These are phyloP conservation scores for Reticulitermes lucifugus DNA, from an alignment of 2,888 invertebrate genomes.

Conservation along the genomic window DNA sequence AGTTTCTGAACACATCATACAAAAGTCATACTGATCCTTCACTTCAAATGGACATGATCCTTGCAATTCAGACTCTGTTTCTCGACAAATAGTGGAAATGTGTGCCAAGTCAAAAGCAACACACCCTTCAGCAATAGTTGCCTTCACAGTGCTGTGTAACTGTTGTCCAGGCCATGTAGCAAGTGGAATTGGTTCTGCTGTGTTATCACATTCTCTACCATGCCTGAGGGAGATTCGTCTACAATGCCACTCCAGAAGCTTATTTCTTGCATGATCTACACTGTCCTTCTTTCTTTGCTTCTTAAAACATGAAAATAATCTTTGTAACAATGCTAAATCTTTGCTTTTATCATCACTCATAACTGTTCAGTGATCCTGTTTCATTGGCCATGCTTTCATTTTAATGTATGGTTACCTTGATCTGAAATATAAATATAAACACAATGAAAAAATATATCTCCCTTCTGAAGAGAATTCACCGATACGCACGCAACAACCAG, in stretches of 20 bases:
- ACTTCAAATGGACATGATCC: background rate
- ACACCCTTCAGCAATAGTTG: background rate
- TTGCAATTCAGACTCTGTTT: background rate
- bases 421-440: constrained; percentile 1
- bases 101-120: background rate
- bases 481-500: no score
- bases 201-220: background rate
- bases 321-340: background rate
- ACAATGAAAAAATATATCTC: background rate
- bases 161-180: constrained; percentile 8
- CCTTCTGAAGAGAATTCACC: background rate
- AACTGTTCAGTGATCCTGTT: background rate
- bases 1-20: constrained; percentile 21
- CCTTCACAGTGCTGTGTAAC: background rate
- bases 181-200: background rate
- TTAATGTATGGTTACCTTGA: background rate
- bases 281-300: background rate
- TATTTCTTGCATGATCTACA: background rate
- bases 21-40: constrained; percentile 22
- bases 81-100: background rate
- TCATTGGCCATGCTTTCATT: background rate
- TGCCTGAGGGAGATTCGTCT: background rate
- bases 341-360: background rate
- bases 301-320: constrained; percentile 10
- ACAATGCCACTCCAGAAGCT: background rate